phyloP scores from a whole-genome alignment of 2,113 vertebrate genomes.

The Sceloporus tristichus region DNA sequence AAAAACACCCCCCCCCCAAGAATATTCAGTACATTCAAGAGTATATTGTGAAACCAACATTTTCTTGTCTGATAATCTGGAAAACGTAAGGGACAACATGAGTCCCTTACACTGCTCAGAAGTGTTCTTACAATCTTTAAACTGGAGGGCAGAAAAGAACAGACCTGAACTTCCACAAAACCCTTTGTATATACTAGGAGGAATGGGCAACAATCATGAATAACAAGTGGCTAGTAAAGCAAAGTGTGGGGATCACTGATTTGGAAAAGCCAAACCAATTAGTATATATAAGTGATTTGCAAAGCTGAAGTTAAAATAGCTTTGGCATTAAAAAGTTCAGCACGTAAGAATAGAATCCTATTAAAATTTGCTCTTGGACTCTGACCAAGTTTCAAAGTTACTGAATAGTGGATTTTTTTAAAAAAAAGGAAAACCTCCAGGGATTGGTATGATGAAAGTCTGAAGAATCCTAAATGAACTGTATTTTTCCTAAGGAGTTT shows the following conservation, averaged over 20 bases:
- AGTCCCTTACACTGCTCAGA: background rate
- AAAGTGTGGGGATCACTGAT: background rate
- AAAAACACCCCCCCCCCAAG: background rate
- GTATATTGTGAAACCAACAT: background rate
- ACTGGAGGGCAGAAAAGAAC: background rate
- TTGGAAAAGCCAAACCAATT: background rate
- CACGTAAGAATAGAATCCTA: background rate
- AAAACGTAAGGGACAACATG: background rate
- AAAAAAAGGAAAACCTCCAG: background rate
- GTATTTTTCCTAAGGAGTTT: background rate
- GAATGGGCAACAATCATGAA: background rate
- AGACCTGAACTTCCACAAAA: background rate
- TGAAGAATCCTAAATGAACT: background rate
- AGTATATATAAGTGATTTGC: background rate
- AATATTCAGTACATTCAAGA: background rate
- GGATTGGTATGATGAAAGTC: background rate
- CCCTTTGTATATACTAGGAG: background rate
- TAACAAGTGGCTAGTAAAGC: background rate
- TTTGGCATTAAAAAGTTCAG: background rate
- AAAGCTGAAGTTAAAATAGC: background rate
- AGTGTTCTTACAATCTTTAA: background rate
- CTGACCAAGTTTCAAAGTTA: background rate
- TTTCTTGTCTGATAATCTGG: background rate
- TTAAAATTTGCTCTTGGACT: slow-evolving; percentile 4
- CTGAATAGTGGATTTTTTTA: background rate